phyloP scores from a whole-genome alignment of 2,888 invertebrate species.

The Drosophila imparisetae region DNA sequence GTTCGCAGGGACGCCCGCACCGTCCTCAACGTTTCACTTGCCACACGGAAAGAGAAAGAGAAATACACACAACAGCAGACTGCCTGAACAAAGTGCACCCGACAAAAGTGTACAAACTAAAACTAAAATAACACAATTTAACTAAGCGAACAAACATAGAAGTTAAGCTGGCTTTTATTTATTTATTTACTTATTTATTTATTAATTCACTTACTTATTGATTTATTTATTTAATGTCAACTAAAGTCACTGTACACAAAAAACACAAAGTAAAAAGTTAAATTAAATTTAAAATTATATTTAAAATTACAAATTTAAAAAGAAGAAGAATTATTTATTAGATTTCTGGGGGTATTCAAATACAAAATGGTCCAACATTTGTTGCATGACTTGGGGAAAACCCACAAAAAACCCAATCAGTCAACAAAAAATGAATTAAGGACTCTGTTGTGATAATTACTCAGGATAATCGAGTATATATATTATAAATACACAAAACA shows the following conservation, averaged over 20 bases:
- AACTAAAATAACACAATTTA: constrained; percentile 10
- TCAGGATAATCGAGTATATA: neutral
- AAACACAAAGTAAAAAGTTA: too few relatives aligned
- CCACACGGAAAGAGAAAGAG: constrained; percentile 8
- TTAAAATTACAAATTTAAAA: too few relatives aligned
- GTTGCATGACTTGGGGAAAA: neutral
- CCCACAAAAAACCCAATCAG: neutral
- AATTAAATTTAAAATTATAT: too few relatives aligned
- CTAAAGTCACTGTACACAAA: too few relatives aligned
- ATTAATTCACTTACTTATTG: too few relatives aligned
- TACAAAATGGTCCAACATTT: neutral
- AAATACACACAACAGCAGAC: constrained; percentile 21
- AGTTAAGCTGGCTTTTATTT: neutral
- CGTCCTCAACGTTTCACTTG: constrained; percentile 62
- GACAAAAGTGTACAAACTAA: neutral
- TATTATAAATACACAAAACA: neutral
- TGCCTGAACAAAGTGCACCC: neutral
- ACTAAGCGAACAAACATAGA: neutral
- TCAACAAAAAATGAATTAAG: too few relatives aligned
- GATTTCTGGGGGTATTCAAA: neutral
- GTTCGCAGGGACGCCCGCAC: constrained; percentile 52
- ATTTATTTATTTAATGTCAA: too few relatives aligned
- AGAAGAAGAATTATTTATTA: too few relatives aligned
- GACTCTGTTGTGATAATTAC: too few relatives aligned
- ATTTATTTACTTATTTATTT: too few relatives aligned